Evolutionary conservation across 2,797 vertebrate species (phyloP), one percentile per base, ranked within the genome.

Genomic region (Crocidura indochinensis): DNA sequence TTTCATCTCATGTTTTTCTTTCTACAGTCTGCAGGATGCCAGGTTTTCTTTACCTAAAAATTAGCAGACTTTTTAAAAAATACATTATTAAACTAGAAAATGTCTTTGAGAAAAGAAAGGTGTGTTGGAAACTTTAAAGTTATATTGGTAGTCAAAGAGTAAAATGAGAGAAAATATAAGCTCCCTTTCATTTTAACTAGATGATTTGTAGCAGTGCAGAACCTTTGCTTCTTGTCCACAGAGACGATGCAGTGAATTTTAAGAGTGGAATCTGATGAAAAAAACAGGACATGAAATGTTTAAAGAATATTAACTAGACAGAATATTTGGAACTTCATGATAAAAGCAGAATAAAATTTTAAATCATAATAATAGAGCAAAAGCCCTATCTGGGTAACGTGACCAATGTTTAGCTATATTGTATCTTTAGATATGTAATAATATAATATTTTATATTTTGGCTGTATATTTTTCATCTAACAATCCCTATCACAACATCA

Each of bases 181-280:
- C 56, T 2, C 46, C 68, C 85, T 91, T 51, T 69, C 60, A 76
- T 49, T 84, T 29, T 87, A 56, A 31, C 29, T 3, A 89, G 60
- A 68, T 79, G 31, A 69, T 6, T 0, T 89, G 1, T 6, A 78
- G 62, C 46, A 73, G 10, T 38, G 11, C 46, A 82, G 53, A 91
- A 75, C 88, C 27, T 91, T 84, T 38, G 77, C 44, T 85, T 31
- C 86, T 83, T 88, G 27, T 85, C 77, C 82, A 14, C 12, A 71
- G 76, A 93, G 76, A 79, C 56, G 53, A 81, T 60, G 73, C 27
- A 56, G 38, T 68, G 53, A 91, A 95, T 95, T 86, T 84, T 92
- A 91, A 94, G 56, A 78, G 49, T 53, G 26, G 64, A 93, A 78
- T 87, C 51, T 84, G 19, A 96, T 88, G 15, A 91, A 95, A 93